Conservation (phyloP, 2,113 vertebrate species). For the Siphamia tubifer region DNA sequence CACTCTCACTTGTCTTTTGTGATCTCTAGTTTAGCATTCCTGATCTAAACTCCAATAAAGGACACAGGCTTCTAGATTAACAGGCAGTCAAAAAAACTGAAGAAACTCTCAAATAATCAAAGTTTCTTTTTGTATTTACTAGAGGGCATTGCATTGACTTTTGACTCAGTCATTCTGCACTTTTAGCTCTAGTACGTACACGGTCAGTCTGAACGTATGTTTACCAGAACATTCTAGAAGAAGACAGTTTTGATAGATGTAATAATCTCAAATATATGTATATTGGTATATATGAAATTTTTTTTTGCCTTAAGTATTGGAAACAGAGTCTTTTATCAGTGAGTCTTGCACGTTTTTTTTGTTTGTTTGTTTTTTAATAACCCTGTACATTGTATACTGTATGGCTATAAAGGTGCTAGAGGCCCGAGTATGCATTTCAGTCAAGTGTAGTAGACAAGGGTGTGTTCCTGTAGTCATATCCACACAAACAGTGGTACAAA, state of each 20-base stretch:
- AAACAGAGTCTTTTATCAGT: constrained; percentile 77
- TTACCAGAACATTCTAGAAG: constrained; percentile 59
- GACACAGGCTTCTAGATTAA: constrained; percentile 36
- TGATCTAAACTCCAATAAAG: constrained; percentile 46
- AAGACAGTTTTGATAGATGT: constrained; percentile 69
- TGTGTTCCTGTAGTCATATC: constrained; percentile 57
- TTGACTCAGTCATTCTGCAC: constrained; percentile 62
- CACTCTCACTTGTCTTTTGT: constrained; percentile 51
- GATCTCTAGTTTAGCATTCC: constrained; percentile 45
- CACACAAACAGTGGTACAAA: constrained; percentile 36
- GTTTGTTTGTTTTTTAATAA: constrained; percentile 42
- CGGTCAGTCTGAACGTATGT: constrained; percentile 41
- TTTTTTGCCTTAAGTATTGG: constrained; percentile 84
- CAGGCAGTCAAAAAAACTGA: constrained; percentile 40
- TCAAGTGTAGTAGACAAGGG: constrained; percentile 60
- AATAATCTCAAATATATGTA: constrained; percentile 76
- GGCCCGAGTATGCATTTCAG: constrained; percentile 69
- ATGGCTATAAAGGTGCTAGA: constrained; percentile 79
- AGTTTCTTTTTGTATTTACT: constrained; percentile 45
- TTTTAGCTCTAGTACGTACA: constrained; percentile 66
- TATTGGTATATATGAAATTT: constrained; percentile 74
- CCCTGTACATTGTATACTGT: constrained; percentile 70
- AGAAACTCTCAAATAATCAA: constrained; percentile 21
- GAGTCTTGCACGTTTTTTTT: constrained; percentile 76
- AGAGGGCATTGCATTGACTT: constrained; percentile 57